A percentile compares a stretch with the other conserved stretches of the same genome.
These are phyloP conservation scores for Harmothoe impar DNA, from an alignment of 2,888 invertebrate species.

Conservation along the genomic window DNA sequence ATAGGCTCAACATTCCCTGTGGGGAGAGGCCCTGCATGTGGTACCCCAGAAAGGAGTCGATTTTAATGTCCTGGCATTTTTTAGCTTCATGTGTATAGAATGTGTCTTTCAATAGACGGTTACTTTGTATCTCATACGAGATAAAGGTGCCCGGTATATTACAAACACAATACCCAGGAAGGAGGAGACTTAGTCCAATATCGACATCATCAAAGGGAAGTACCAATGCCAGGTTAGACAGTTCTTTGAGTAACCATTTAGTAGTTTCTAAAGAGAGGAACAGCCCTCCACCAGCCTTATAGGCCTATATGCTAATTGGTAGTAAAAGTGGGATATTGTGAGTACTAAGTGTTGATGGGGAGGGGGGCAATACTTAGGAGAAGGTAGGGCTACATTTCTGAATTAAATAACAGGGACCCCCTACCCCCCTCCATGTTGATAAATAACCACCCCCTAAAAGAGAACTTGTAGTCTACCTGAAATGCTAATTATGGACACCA, in stretches of 20 bases:
- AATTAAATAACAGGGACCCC: too few relatives aligned
- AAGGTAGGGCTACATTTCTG: too few relatives aligned
- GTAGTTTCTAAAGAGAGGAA: background rate
- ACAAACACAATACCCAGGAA: background rate
- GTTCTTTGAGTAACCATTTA: background rate
- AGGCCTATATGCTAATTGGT: too few relatives aligned
- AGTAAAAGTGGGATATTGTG: too few relatives aligned
- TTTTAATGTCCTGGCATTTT: background rate
- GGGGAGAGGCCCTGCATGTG: background rate
- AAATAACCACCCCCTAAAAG: too few relatives aligned
- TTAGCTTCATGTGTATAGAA: background rate
- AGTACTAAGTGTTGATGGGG: too few relatives aligned
- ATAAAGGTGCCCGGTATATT: background rate
- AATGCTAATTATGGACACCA: too few relatives aligned
- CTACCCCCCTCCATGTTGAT: too few relatives aligned
- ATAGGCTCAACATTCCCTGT: background rate
- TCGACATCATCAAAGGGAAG: background rate
- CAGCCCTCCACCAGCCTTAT: background rate
- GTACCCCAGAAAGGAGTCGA: background rate
- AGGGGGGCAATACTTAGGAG: too few relatives aligned
- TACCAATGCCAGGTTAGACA: background rate
- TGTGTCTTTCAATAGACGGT: background rate
- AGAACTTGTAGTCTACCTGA: too few relatives aligned
- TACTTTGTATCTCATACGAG: background rate
- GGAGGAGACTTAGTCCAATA: background rate